Conservation (phyloP, 2,113 vertebrate genomes). For the Acanthisitta chloris region DNA sequence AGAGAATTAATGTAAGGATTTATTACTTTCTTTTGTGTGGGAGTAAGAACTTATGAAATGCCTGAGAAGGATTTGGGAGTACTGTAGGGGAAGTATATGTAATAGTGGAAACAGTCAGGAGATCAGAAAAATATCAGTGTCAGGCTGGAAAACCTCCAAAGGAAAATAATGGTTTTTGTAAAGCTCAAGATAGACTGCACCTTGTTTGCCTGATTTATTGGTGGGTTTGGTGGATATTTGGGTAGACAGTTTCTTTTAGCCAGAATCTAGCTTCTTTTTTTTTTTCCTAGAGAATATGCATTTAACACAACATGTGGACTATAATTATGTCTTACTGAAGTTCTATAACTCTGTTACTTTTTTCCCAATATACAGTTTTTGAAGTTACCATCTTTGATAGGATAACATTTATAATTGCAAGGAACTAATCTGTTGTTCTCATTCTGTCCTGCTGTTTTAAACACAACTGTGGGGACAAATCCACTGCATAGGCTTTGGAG, state of each 20-base stretch:
- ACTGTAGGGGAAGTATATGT: background rate
- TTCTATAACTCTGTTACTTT: background rate
- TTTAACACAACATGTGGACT: background rate
- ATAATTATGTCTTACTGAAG: background rate
- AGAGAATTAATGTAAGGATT: background rate
- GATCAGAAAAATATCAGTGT: background rate
- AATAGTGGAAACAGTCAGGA: background rate
- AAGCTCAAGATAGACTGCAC: background rate
- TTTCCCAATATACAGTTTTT: background rate
- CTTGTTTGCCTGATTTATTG: background rate
- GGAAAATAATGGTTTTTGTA: background rate
- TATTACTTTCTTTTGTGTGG: background rate
- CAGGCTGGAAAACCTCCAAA: background rate
- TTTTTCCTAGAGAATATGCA: background rate
- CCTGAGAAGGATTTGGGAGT: background rate
- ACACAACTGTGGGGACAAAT: slow-evolving; percentile 51
- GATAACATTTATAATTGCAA: slow-evolving; percentile 35
- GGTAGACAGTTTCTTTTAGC: background rate
- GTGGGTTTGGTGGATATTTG: background rate
- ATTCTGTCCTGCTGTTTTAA: slow-evolving; percentile 61
- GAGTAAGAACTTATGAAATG: background rate
- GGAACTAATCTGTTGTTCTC: slow-evolving; percentile 59
- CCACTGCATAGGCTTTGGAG: slow-evolving; percentile 53
- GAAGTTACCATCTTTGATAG: slow-evolving; percentile 22
- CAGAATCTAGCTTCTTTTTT: background rate